Evolutionary conservation across 1,140 invertebrate species (phyloP).

Genomic region (Heliconius hewitsoni): DNA sequence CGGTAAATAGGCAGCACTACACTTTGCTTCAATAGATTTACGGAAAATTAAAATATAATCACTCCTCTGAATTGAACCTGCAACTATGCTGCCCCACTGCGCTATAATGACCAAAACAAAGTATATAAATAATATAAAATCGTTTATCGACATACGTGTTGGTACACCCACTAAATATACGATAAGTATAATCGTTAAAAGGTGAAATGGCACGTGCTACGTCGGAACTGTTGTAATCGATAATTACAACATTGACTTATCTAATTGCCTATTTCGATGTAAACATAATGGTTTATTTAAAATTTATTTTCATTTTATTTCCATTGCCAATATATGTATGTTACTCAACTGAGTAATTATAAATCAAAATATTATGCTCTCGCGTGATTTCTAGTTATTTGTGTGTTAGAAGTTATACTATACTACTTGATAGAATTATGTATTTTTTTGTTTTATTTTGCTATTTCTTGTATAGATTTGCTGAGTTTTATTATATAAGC

Average conservation of each 20-base stretch:
- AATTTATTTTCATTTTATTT: background rate
- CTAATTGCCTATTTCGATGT: conserved; percentile 1
- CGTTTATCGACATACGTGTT: background rate
- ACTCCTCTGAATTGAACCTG: too few species aligned
- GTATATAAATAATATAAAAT: background rate
- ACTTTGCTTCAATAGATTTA: too few species aligned
- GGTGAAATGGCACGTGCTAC: conserved; percentile 9
- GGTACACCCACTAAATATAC: background rate
- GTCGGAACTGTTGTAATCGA: conserved; percentile 9
- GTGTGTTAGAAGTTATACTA: background rate
- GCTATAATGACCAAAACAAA: too few species aligned
- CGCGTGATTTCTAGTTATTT: background rate
- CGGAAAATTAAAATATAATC: too few species aligned
- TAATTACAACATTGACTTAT: conserved; percentile 11
- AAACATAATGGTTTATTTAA: background rate
- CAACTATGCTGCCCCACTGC: too few species aligned
- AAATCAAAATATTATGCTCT: background rate
- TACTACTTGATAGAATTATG: background rate
- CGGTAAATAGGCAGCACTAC: too few species aligned
- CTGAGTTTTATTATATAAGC: too few species aligned
- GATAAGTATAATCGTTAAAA: background rate
- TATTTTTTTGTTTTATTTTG: background rate
- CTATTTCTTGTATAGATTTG: background rate
- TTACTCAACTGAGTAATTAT: background rate
- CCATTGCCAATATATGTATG: background rate